Evolutionary conservation across 2,113 vertebrate genomes (phyloP).

Genomic region (Leptosomus discolor): DNA sequence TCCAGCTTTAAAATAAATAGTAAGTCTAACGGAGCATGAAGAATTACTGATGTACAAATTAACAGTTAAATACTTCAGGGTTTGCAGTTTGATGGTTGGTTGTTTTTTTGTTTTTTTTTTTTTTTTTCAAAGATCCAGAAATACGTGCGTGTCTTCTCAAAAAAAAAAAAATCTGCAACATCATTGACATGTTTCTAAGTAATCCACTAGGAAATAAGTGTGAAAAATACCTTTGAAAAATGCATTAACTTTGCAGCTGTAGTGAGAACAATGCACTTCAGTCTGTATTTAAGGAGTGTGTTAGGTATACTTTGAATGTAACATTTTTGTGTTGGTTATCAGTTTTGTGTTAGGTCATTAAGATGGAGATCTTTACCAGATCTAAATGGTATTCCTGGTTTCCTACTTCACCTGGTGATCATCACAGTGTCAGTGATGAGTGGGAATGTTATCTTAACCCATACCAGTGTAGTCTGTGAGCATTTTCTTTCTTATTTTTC

Average conservation of each 20-base stretch:
- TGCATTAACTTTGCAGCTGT: not conserved
- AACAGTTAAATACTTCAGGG: not conserved
- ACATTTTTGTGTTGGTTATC: not conserved
- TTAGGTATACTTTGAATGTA: not conserved
- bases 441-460: not conserved
- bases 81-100: not conserved
- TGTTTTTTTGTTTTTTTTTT: not conserved
- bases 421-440: not conserved
- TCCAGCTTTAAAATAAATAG: not conserved
- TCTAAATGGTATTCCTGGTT: not conserved
- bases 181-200: not conserved
- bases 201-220: not conserved
- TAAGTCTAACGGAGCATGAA: not conserved
- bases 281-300: not conserved
- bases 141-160: not conserved
- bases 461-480: not conserved
- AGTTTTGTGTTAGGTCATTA: not conserved
- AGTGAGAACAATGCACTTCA: not conserved
- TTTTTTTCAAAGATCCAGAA: not conserved
- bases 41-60: not conserved
- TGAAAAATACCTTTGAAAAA: not conserved
- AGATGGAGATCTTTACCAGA: not conserved
- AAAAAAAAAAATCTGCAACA: not conserved
- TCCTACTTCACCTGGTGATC: not conserved
- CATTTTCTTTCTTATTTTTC: not conserved